Conservation (phyloP, 53 echinoderm and acorn worm species). For the Mesocentrotus franciscanus region DNA sequence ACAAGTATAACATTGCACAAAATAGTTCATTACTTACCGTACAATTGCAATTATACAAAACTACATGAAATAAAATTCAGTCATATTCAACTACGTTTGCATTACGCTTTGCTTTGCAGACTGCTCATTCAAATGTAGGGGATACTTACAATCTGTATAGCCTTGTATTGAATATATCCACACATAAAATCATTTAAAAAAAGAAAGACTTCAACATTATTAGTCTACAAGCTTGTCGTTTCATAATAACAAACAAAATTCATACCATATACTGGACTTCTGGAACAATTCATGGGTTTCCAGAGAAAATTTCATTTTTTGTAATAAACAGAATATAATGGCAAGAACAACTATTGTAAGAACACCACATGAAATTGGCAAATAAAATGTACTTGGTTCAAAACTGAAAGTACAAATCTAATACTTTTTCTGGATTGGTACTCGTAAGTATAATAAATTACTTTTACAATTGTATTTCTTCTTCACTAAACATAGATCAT, state of each 20-base stretch:
- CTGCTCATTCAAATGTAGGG: background rate
- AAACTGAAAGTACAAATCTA: no score
- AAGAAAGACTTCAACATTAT: background rate
- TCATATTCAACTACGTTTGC: background rate
- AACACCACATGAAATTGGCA: background rate
- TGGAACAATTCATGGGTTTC: background rate
- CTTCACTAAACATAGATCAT: background rate
- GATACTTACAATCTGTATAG: background rate
- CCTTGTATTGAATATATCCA: background rate
- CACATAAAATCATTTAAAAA: background rate
- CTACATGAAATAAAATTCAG: slow-evolving; percentile 1
- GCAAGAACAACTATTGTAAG: background rate
- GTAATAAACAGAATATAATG: background rate
- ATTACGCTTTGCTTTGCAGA: background rate
- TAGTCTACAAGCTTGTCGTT: background rate
- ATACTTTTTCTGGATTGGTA: no score
- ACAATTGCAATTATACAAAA: slow-evolving; percentile 10
- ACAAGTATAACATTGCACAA: slow-evolving; percentile 12
- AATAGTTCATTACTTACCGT: background rate
- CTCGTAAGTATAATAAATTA: background rate
- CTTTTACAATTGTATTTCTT: background rate
- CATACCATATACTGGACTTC: background rate
- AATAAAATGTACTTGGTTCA: background rate
- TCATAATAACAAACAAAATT: background rate
- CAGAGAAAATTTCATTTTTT: background rate